Evolutionary conservation across 2,113 vertebrate species (phyloP).

Genomic region (Tragelaphus imberbis): DNA sequence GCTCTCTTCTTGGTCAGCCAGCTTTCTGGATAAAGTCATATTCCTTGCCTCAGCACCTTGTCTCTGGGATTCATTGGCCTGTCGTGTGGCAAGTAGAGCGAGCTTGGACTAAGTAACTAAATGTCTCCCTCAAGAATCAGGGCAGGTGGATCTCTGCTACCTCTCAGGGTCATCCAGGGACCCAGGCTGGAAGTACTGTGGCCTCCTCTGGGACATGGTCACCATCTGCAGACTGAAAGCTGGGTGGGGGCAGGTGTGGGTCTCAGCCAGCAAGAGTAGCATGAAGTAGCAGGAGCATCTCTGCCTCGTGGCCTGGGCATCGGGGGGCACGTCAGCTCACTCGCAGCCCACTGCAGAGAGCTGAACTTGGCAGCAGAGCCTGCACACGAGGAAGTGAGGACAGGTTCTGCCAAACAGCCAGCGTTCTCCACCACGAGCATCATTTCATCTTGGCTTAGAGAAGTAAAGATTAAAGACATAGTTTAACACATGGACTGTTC

Average conservation of each 20-base stretch:
- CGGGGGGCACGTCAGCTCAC: accelerated
- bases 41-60: neutral
- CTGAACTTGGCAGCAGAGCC: neutral
- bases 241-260: neutral
- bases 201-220: neutral
- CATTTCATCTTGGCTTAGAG: neutral
- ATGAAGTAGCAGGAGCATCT: neutral
- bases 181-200: neutral
- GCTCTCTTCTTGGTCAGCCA: neutral
- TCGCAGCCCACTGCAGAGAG: neutral
- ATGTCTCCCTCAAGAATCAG: neutral
- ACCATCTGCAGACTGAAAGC: neutral
- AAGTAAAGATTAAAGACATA: neutral
- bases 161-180: neutral
- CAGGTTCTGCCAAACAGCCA: neutral
- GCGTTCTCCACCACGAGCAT: accelerated
- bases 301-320: too few species aligned
- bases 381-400: neutral
- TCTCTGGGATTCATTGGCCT: neutral
- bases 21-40: neutral
- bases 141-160: neutral
- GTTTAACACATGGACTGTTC: neutral
- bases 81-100: accelerated
- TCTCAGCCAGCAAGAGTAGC: neutral
- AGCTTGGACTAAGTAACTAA: neutral